phyloP scores from a whole-genome alignment of 2,888 invertebrate genomes.

The Atherix ibis region DNA sequence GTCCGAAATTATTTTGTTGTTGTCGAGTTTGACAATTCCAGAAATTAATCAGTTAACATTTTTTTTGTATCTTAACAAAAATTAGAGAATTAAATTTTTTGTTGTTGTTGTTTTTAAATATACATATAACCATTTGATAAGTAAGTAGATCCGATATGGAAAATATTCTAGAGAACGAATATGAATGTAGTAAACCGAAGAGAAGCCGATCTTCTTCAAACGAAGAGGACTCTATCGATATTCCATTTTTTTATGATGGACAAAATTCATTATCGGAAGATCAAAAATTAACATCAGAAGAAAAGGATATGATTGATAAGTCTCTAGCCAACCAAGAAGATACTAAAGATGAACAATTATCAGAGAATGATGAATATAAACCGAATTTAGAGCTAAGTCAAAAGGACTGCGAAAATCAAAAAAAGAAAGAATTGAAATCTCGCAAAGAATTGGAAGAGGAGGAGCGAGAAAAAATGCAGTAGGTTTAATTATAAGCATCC shows the following conservation, averaged over 20 bases:
- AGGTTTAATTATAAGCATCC: too few species aligned
- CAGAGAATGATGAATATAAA: not conserved
- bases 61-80: too few species aligned
- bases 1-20: too few species aligned
- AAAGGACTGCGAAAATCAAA: slow-evolving; percentile 18
- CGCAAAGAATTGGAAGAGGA: slow-evolving; percentile 83
- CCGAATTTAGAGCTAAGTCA: slow-evolving; percentile 2
- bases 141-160: slow-evolving; percentile 5
- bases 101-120: too few species aligned
- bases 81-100: too few species aligned
- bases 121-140: too few species aligned
- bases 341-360: slow-evolving; percentile 6
- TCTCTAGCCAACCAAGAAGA: slow-evolving; percentile 9
- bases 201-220: slow-evolving; percentile 7
- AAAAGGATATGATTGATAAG: not conserved
- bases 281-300: not conserved
- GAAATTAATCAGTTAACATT: too few species aligned
- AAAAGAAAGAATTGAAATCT: slow-evolving; percentile 53
- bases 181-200: too few species aligned
- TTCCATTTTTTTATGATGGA: slow-evolving; percentile 10
- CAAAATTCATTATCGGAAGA: slow-evolving; percentile 4
- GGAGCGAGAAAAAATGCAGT: slow-evolving; percentile 94
- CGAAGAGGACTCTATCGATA: slow-evolving; percentile 10
- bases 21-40: too few species aligned
- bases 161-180: slow-evolving; percentile 5